Base-by-base conservation (phyloP, 2,797 vertebrate genomes). In the Sciurus vulgaris region DNA sequence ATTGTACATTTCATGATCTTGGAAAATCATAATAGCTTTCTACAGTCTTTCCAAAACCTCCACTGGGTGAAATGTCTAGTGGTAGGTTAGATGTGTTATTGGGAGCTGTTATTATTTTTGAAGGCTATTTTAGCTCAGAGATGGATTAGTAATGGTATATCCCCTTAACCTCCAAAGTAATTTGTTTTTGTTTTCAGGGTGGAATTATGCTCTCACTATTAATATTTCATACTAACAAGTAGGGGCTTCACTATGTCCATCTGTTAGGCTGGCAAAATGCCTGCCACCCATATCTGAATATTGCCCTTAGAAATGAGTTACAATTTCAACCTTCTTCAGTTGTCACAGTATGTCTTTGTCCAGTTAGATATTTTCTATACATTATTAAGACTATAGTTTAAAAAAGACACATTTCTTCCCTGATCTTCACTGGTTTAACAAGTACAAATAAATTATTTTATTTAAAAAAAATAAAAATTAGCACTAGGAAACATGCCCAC, bases 151-250 rank as follows among this genome's bases (percentile, higher is more conserved):
- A 83, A 91, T 81, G 26, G 28, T 65, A 54, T 84, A 95, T 96
- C 83, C 89, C 83, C 90, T 96, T 98, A 98, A 98, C 96, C 96
- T 98, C 97, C 94, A 98, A 96, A 97, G 97, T 97, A 97, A 98
- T 98, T 98, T 98, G 89, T 73, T 97, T 89, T 96, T 98, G 93
- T 97, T 98, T 97, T 97, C 93, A 96, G 85, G 70, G 88, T 98
- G 97, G 97, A 98, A 97, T 97, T 44, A 78, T 97, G 97, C 95
- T 96, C 94, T 97, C 85, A 96, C 93, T 97, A 96, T 97, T 96
- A 95, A 97, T 98, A 98, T 97, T 98, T 97, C 96, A 97, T 97
- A 97, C 78, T 95, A 98, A 94, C 91, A 98, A 94, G 41, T 96
- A 97, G 93, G 96, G 95, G 74, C 92, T 97, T 97, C 96, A 97